These are phyloP conservation scores for Alfaro cultratus DNA, from an alignment of 2,797 vertebrate species.

Conservation along the genomic window DNA sequence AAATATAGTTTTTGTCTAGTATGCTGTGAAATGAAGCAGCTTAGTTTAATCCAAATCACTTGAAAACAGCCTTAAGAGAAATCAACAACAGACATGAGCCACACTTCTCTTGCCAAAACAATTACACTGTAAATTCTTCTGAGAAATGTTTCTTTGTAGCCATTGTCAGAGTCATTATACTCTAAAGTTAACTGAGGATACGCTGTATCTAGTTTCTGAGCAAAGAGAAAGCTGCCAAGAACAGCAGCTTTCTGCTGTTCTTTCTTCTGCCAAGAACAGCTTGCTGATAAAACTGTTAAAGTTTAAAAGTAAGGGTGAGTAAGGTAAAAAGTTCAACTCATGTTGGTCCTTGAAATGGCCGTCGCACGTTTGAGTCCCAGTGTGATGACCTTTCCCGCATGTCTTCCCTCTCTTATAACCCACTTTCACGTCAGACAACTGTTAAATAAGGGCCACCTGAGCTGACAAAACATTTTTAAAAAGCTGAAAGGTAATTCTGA, in stretches of 20 bases:
- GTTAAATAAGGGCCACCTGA: too few relatives aligned
- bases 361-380: too few relatives aligned
- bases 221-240: neutral
- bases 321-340: too few relatives aligned
- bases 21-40: neutral
- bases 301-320: neutral
- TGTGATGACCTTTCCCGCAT: too few relatives aligned
- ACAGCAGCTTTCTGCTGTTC: too few relatives aligned
- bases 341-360: too few relatives aligned
- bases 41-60: neutral
- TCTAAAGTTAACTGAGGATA: neutral
- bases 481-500: neutral
- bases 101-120: neutral
- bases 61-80: constrained; percentile 2
- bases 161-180: neutral
- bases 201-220: neutral
- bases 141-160: neutral
- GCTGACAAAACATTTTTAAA: too few relatives aligned
- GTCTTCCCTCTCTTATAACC: too few relatives aligned
- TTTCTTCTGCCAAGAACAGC: neutral
- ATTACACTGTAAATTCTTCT: neutral
- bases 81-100: neutral
- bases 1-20: neutral
- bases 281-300: neutral
- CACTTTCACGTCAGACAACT: too few relatives aligned